Evolutionary conservation across 37 sponge, comb jelly and placozoan genomes (phyloP).

Genomic region (Aphrocallistes beatrix): DNA sequence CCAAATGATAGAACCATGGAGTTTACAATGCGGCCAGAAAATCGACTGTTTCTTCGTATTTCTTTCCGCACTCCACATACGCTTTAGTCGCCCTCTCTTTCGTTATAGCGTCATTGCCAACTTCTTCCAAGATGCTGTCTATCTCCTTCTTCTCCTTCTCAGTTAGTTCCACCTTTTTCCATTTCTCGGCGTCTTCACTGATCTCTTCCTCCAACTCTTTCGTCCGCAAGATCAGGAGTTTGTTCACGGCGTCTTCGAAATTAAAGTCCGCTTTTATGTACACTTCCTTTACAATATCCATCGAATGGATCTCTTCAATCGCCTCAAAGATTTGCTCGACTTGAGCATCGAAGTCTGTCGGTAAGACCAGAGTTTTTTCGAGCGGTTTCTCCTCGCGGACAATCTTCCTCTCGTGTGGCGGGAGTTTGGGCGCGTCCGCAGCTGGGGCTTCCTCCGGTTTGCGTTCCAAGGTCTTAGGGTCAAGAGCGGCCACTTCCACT

Average conservation of each 20-base stretch:
- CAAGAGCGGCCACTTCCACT: no score
- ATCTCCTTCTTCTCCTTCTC: background rate
- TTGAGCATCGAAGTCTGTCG: background rate
- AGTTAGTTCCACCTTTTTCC: background rate
- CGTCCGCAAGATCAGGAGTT: background rate
- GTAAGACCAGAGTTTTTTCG: background rate
- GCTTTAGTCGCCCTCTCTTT: background rate
- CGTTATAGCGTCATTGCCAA: background rate
- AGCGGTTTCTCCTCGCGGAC: background rate
- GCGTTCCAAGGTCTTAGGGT: no score
- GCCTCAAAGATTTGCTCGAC: background rate
- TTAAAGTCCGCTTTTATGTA: no score
- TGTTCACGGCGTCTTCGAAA: background rate
- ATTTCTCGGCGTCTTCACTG: no score
- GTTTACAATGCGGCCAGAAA: background rate
- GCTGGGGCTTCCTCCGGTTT: no score
- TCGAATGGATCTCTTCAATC: background rate
- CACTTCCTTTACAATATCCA: no score
- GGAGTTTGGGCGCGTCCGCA: no score
- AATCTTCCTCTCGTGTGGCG: no score
- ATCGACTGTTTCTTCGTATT: background rate
- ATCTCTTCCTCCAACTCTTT: no score
- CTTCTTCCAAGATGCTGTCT: background rate
- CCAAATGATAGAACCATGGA: no score
- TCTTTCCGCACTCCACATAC: background rate